Percentiles rank a stretch among this genome's conserved stretches.
Conservation (phyloP, 2,113 vertebrate genomes). For the Takifugu flavidus region DNA sequence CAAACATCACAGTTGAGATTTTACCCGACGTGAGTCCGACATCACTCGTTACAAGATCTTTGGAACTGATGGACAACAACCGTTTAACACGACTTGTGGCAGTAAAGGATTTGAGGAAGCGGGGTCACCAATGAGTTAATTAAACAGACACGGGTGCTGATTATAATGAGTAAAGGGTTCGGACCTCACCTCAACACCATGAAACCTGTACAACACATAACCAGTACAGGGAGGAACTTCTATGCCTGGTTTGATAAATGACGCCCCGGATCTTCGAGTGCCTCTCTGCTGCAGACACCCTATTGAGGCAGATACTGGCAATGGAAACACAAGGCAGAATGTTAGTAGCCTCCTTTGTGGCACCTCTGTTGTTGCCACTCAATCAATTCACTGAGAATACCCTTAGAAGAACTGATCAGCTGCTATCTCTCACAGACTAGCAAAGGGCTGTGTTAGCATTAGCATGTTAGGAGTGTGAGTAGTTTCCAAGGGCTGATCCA, state of each 20-base stretch:
- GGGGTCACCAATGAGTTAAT: too few species aligned
- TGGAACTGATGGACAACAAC: too few species aligned
- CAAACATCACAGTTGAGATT: neutral
- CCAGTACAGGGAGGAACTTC: neutral
- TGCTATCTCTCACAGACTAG: conserved; percentile 48
- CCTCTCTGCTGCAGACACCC: conserved; percentile 41
- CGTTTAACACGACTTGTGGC: too few species aligned
- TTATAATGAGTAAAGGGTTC: too few species aligned
- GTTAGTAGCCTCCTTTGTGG: conserved; percentile 31
- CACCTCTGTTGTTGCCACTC: conserved; percentile 29
- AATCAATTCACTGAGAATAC: conserved; percentile 38
- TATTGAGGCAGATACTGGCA: conserved; percentile 23
- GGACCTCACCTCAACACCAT: too few species aligned
- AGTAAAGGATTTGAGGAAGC: too few species aligned
- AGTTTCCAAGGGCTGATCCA: conserved; percentile 73
- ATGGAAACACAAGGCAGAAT: conserved; percentile 13
- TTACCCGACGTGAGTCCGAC: too few species aligned
- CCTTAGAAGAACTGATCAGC: conserved; percentile 39
- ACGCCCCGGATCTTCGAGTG: conserved; percentile 50
- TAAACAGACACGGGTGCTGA: too few species aligned
- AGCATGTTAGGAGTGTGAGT: conserved; percentile 48
- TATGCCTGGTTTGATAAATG: conserved; percentile 30
- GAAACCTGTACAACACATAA: too few species aligned
- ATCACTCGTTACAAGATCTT: too few species aligned
- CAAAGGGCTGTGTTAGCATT: conserved; percentile 68